phyloP scores from a whole-genome alignment of 2,797 vertebrate species.

The Allobates femoralis region DNA sequence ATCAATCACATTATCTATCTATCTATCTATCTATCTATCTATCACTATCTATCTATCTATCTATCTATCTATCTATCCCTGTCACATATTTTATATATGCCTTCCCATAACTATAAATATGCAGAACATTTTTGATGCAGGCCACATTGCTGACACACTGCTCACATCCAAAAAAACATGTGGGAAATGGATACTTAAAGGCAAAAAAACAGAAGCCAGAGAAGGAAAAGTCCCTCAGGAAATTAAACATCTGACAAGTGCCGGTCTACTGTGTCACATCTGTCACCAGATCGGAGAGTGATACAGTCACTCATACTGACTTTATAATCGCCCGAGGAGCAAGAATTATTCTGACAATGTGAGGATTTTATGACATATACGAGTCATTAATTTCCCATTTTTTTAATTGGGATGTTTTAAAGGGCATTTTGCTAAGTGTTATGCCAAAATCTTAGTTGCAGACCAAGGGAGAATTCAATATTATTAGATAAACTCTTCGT shows the following conservation, averaged over 20 bases:
- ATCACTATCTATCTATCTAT: too few relatives aligned
- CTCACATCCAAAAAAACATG: neutral
- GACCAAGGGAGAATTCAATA: neutral
- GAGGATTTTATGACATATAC: conserved; percentile 6
- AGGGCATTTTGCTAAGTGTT: neutral
- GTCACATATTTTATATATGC: neutral
- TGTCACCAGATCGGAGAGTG: conserved; percentile 13
- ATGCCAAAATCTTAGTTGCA: neutral
- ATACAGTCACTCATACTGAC: conserved; percentile 9
- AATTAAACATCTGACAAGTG: conserved; percentile 44
- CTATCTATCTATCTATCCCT: neutral
- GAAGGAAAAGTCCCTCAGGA: conserved; percentile 11
- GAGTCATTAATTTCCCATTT: neutral
- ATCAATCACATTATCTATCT: too few relatives aligned
- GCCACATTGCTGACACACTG: conserved; percentile 16
- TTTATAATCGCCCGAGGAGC: neutral
- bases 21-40: too few relatives aligned
- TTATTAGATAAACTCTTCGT: neutral
- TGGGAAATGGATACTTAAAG: conserved; percentile 31
- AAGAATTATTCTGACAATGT: neutral
- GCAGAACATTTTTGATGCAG: neutral
- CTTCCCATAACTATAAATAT: neutral
- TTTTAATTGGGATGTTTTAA: neutral
- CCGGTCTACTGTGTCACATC: conserved; percentile 31
- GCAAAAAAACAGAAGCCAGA: conserved; percentile 34